Base-by-base conservation (phyloP, 1,140 invertebrate species). In the Gryllus bimaculatus region DNA sequence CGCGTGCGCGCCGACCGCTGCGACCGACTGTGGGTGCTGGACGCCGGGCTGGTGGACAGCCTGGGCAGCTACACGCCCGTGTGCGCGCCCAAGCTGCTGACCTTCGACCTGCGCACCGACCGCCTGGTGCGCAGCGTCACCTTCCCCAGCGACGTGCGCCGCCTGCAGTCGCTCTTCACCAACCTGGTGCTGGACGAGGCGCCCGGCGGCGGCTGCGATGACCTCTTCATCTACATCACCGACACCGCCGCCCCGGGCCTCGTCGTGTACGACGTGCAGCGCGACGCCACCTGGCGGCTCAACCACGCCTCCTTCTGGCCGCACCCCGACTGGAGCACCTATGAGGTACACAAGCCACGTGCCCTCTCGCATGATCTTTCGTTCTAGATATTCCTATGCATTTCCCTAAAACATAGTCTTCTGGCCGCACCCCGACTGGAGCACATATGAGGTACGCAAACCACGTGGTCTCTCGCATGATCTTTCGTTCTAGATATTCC, bases 301-400 rank as follows among this genome's bases (percentile, higher is more conserved):
- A 87, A 90, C 7, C 93, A 95, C 84, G 90, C 93, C 0, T 89
- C 91, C 48, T 94, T 95, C 93, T 93, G 92, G 83, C 93, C 94
- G 0, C 90, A 95, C 87, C 93, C 93, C 0, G 91, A 94, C 84
- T 89, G 91, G 75, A 89, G 91, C 0, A 90, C 90, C 80, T 93
- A 93, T 80, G 84, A 81, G 81, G 87, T 87, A 48, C 8, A n/a
- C n/a, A n/a, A n/a, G n/a, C n/a, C n/a, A n/a, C n/a, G n/a, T n/a
- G 13, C 48, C 48, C 78, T 73, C 26, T 39, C 26, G 26, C 26
- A 5, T 39, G 26, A 1, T 39, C 5, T 39, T 39, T 39, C 26
- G 26, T 39, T 39, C 26, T 39, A 39, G 26, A 5, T n/a, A n/a
- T n/a, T n/a, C n/a, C n/a, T n/a, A n/a, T n/a, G n/a, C n/a, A n/a